phyloP scores from a whole-genome alignment of 2,113 vertebrate species.

The Eolophus roseicapilla region DNA sequence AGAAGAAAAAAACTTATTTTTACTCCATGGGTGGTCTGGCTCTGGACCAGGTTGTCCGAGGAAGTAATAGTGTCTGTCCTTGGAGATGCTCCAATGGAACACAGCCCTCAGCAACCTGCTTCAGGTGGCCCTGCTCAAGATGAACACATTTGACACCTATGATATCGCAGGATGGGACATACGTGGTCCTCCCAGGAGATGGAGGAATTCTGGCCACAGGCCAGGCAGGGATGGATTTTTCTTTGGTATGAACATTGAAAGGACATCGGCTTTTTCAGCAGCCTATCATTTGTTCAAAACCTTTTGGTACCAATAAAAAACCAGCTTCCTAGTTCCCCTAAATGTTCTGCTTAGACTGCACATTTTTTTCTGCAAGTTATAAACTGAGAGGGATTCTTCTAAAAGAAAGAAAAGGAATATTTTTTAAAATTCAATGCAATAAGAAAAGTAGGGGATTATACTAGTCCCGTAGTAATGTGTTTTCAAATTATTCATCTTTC shows the following conservation, averaged over 20 bases:
- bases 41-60: neutral
- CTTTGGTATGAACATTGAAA: neutral
- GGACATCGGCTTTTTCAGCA: neutral
- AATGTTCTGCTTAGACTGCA: neutral
- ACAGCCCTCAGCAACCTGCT: neutral
- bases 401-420: neutral
- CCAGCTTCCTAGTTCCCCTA: neutral
- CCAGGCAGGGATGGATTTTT: neutral
- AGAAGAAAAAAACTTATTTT: neutral
- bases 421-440: neutral
- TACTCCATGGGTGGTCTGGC: neutral
- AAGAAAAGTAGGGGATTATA: neutral
- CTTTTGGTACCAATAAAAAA: neutral
- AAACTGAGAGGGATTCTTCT: neutral
- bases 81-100: neutral
- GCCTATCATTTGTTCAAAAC: neutral
- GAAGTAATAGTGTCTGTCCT: neutral
- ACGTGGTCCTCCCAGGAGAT: neutral
- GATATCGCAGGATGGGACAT: fast-evolving
- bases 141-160: neutral
- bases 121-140: neutral
- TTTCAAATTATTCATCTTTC: neutral
- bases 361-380: neutral
- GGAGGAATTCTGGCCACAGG: neutral
- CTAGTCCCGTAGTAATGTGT: neutral